These are phyloP conservation scores for Andinoacara biseriatus DNA, from an alignment of 2,113 vertebrate genomes.

Conservation along the genomic window DNA sequence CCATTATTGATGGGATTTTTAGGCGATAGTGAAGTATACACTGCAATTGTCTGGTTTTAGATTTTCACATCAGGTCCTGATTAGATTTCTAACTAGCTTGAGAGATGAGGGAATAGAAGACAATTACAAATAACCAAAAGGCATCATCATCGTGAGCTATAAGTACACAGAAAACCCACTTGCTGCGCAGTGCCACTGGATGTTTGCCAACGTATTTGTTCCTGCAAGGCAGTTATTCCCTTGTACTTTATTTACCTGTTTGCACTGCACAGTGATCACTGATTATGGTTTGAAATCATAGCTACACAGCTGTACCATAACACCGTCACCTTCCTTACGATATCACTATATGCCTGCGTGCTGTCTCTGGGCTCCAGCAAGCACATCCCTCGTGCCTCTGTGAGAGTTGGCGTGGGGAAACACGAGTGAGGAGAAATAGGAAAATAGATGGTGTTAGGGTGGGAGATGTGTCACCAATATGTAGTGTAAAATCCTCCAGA, in stretches of 20 bases:
- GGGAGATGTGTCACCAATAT: not conserved
- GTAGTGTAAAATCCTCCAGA: conserved; percentile 1
- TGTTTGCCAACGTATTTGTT: conserved; percentile 51
- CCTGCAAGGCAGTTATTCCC: conserved; percentile 41
- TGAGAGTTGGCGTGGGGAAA: conserved; percentile 34
- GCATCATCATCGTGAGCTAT: conserved; percentile 30
- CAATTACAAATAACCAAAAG: conserved; percentile 49
- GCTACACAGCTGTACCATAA: conserved; percentile 40
- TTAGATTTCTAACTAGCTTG: conserved; percentile 32
- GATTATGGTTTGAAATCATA: conserved; percentile 36
- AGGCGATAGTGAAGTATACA: no score
- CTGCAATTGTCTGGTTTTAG: conserved; percentile 29
- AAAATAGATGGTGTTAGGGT: conserved; percentile 29
- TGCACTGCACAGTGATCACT: conserved; percentile 5
- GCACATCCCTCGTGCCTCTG: conserved; percentile 1
- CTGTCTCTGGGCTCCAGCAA: conserved; percentile 29
- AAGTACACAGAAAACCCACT: not conserved
- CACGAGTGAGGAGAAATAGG: conserved; percentile 8
- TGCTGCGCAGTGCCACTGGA: not conserved
- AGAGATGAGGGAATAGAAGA: conserved; percentile 11
- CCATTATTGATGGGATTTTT: not conserved
- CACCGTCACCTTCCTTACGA: not conserved
- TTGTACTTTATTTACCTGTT: conserved; percentile 50
- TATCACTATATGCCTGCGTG: conserved; percentile 17
- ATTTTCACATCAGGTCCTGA: not conserved